phyloP scores from a whole-genome alignment of 2,797 vertebrate species.

The Thripadectes ignobilis region DNA sequence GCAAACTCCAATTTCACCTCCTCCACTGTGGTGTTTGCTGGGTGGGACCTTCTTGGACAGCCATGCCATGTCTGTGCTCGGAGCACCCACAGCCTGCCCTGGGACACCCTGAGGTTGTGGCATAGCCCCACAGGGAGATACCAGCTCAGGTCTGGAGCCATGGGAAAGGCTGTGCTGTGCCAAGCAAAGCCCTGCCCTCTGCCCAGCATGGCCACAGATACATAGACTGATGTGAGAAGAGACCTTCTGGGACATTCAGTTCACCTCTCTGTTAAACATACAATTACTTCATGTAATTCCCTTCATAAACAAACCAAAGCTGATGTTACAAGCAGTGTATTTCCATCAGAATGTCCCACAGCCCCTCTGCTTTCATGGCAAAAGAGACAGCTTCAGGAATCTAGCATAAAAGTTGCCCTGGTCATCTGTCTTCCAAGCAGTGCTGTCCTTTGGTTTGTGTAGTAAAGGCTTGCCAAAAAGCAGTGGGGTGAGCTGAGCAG shows the following conservation, averaged over 20 bases:
- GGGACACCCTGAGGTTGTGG: neutral
- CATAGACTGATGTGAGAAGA: neutral
- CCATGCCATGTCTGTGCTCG: accelerated
- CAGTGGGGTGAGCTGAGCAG: accelerated
- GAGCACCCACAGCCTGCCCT: neutral
- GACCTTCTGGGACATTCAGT: neutral
- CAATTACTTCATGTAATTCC: neutral
- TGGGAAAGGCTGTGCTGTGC: neutral
- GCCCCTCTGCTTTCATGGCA: neutral
- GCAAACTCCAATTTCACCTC: neutral
- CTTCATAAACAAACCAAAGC: neutral
- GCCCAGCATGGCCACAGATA: neutral
- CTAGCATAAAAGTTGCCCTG: neutral
- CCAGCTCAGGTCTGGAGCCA: neutral
- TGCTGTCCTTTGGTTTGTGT: neutral
- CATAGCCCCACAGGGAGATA: neutral
- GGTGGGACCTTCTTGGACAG: neutral
- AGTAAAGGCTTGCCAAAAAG: neutral
- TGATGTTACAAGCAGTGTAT: neutral
- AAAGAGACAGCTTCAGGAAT: neutral
- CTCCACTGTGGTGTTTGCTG: accelerated
- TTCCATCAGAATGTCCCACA: neutral
- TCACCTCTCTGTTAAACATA: neutral
- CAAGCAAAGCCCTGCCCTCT: neutral
- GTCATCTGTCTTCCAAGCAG: neutral